Evolutionary conservation across 2,113 vertebrate species (phyloP), one percentile per base, ranked within the genome.

Genomic region (Microcebus lehilahytsara): DNA sequence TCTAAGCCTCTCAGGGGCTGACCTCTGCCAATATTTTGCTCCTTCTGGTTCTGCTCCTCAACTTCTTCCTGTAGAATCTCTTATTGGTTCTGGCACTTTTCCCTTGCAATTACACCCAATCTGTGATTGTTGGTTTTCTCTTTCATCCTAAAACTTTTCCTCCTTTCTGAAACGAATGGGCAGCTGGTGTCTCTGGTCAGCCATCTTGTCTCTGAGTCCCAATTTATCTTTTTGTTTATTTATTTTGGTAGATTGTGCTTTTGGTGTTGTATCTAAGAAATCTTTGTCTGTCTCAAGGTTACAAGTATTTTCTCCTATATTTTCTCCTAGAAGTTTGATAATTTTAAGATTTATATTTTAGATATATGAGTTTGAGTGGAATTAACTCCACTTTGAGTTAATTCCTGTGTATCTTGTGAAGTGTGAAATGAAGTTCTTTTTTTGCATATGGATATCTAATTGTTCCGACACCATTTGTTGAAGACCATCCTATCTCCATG

Each of bases 261-360:
- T 84, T 95, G 40, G 30, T 91, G 3, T 87, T 62, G 2, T 78
- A 46, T 30, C 53, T 89, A 89, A 89, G 72, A 90, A 97, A 75
- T 85, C 17, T 34, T 89, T n/a, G 8, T 81, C 34, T 94, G 71
- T 60, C 53, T 92, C 46, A 14, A 71, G 53, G 17, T 94, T 75
- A 81, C 14, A 60, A 80, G 86, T 25, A 53, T n/a, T n/a, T 58
- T 81, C 37, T 74, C 40, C 34, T 75, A 1, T 25, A 80, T 78
- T 95, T 96, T 79, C 74, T 93, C 56, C 67, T 72, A 69, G 64
- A 95, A 67, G 20, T 67, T 42, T 97, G 92, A 71, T 56, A 46
- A 85, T 77, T 91, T 81, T 96, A 87, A 8, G 40, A 62, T 84
- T 92, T 60, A 25, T 34, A n/a, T 79, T 80, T 84, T 87, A 84